Base-by-base conservation (phyloP, 2,797 vertebrate species). In the Sandelia bainsii region DNA sequence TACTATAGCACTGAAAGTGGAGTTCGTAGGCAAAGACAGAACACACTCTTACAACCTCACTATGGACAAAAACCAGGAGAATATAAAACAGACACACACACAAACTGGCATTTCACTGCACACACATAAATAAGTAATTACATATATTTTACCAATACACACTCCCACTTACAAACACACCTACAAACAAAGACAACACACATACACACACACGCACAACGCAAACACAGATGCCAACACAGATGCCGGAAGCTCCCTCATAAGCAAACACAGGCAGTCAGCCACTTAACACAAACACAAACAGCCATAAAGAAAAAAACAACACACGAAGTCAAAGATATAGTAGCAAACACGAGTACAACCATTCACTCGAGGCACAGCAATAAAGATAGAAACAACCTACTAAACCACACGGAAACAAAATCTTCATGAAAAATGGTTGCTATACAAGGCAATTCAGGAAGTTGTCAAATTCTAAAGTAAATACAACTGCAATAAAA, bases 201-300 rank as follows among this genome's bases (percentile, higher is more conserved):
- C 73, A 78, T 82, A 53, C 48, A 23, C 54, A 69, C 73, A 78
- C 83, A 77, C 44, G 61, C 81, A 58, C 53, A 44, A 60, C 59
- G 75, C 86, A 90, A 90, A 91, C 90, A 91, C 89, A 93, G 91
- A 93, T 92, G 89, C 82, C 76, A 53, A 81, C 87, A 90, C 91
- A 87, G 89, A 88, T 84, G 92, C 89, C 80, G 63, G 86, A 61
- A 87, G 85, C 81, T 1, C 67, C 87, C 66, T 85, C 69, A 79
- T 76, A 85, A 86, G 78, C 74, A 93, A 92, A 93, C 88, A 91
- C 64, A 79, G 79, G 83, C 88, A 83, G 84, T 83, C 86, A 82
- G 85, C 86, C 87, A 86, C 88, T 89, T 84, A 88, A 89, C 81
- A 87, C 72, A 16, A 69, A 72, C 62, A 72, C 73, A 82, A 79